Base-by-base conservation (phyloP, 2,113 vertebrate species). In the Marmota flaviventris region DNA sequence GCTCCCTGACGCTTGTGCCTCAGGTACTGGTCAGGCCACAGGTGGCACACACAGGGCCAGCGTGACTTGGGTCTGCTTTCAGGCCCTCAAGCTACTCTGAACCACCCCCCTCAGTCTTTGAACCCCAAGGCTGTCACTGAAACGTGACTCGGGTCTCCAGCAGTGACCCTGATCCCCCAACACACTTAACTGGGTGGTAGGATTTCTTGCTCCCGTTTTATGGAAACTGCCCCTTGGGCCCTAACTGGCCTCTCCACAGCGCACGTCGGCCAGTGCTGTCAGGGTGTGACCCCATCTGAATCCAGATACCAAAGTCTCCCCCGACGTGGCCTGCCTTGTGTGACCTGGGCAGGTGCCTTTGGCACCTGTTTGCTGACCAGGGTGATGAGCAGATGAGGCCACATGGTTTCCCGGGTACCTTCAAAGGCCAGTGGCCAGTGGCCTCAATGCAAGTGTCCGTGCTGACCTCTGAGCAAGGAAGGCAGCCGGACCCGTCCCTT, bases 311-410 rank as follows among this genome's bases (percentile, higher is more conserved):
- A 1, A 4, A 65, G 51, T 39, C 34, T 22, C 32, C 61, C n/a
- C 56, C 7, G 39, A 3, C 48, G 4, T 1, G 4, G 18, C 25
- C 87, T 56, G 77, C 39, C 87, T 32, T 16, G 5, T 8, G 14
- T 89, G 96, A 91, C 90, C 37, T 20, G 29, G 61, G 88, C 63
- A 4, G 1, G 39, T 56, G 73, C 27, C 53, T 72, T 69, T 2
- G 2, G 63, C 67, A 17, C 83, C 67, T 53, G 7, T 65, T 73
- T 77, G 73, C 34, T 76, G 78, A n/a, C 42, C 37, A 4, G 0
- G 75, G 70, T 96, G 84, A 88, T 75, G 61, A 86, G 91, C 91
- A 88, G 88, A 53, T 81, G 94, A 69, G 70, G 93, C 79, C n/a
- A 1, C 25, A 25, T 73, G 45, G 34, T 83, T 58, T 56, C 61